A percentile compares a stretch with the other conserved stretches of the same genome.
Evolutionary conservation across 1,140 invertebrate genomes (phyloP).

Genomic region (Camponotus pennsylvanicus): DNA sequence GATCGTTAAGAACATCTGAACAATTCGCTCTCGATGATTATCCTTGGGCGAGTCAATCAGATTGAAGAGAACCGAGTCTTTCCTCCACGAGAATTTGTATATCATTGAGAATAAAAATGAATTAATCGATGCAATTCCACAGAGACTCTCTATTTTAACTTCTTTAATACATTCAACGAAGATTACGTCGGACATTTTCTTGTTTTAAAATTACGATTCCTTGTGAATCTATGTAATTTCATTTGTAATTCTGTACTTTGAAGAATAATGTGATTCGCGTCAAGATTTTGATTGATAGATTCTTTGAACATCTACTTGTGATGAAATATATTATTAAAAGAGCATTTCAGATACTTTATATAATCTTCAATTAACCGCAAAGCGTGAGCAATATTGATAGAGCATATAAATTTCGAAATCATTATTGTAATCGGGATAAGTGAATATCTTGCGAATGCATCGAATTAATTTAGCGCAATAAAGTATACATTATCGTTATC

Average conservation of each 20-base stretch:
- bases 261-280: background rate
- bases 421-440: background rate
- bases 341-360: background rate
- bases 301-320: background rate
- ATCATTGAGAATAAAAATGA: background rate
- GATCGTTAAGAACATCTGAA: slow-evolving; percentile 17
- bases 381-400: background rate
- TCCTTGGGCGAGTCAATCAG: slow-evolving; percentile 1
- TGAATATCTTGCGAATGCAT: background rate
- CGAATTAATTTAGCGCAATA: slow-evolving; percentile 17
- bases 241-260: background rate
- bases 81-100: background rate
- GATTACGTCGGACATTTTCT: background rate
- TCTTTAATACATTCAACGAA: background rate
- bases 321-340: slow-evolving; percentile 27
- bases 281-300: background rate
- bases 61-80: background rate
- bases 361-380: background rate
- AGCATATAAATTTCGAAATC: background rate
- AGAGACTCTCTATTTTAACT: no score
- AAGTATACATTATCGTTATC: background rate
- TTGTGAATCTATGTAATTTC: background rate
- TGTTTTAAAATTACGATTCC: background rate
- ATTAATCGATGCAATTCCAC: background rate
- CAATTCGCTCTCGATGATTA: background rate